These are phyloP conservation scores for Pyrgus malvae DNA, from an alignment of 2,888 invertebrate genomes.

Conservation along the genomic window DNA sequence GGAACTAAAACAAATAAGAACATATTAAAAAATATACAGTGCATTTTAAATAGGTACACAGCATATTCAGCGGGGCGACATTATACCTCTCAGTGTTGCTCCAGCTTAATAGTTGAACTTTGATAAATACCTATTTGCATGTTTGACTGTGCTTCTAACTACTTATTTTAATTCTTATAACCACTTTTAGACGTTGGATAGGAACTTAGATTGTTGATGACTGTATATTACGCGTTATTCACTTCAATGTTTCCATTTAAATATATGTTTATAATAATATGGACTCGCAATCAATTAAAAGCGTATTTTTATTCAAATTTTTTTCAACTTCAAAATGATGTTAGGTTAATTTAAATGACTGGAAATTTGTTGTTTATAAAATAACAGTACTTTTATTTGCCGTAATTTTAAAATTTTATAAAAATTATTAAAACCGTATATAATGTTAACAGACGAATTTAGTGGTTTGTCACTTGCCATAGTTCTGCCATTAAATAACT, in stretches of 20 bases:
- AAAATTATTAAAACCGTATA: too few species aligned
- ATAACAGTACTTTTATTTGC: too few species aligned
- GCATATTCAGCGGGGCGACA: not conserved
- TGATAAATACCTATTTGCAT: slow-evolving; percentile 49
- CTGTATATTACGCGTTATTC: slow-evolving; percentile 9
- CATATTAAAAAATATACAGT: too few species aligned
- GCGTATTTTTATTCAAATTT: slow-evolving; percentile 34
- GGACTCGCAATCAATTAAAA: too few species aligned
- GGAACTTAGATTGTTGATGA: slow-evolving; percentile 42
- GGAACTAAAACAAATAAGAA: too few species aligned
- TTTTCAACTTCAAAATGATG: too few species aligned
- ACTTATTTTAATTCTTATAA: slow-evolving; percentile 41
- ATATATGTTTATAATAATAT: not conserved
- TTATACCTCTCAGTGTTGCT: slow-evolving; percentile 30
- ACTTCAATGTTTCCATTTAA: slow-evolving; percentile 3
- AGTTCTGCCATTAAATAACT: slow-evolving; percentile 11
- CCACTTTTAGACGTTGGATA: slow-evolving; percentile 51
- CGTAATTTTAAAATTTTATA: too few species aligned
- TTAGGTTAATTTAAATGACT: too few species aligned
- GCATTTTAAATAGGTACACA: not conserved
- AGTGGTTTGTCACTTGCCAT: slow-evolving; percentile 13
- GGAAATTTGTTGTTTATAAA: too few species aligned
- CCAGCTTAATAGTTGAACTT: slow-evolving; percentile 51
- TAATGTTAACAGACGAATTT: too few species aligned
- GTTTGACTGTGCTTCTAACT: slow-evolving; percentile 51